Conservation (phyloP, 2,113 vertebrate species). For the Leptosomus discolor region DNA sequence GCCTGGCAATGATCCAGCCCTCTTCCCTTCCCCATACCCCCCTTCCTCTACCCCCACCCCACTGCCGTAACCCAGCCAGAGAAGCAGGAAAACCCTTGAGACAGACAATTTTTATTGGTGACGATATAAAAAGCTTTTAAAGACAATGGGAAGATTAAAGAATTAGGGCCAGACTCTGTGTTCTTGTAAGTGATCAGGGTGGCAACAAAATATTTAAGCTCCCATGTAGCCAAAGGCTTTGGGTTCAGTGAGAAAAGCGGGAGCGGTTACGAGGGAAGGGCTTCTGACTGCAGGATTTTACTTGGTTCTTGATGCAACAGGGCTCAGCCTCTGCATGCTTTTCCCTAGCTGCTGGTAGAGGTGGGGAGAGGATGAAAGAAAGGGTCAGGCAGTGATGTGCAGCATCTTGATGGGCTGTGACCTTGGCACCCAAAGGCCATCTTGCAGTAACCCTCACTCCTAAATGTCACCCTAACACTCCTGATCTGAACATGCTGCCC, state of each 20-base stretch:
- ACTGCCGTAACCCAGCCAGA: neutral
- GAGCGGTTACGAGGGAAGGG: neutral
- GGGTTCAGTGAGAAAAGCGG: neutral
- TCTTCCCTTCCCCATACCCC: neutral
- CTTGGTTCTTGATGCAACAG: neutral
- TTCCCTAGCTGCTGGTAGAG: neutral
- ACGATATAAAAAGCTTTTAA: constrained; percentile 35
- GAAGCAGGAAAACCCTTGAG: constrained; percentile 25
- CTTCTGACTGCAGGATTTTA: neutral
- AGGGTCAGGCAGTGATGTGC: neutral
- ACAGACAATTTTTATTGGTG: constrained; percentile 46
- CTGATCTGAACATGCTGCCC: neutral
- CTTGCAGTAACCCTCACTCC: neutral
- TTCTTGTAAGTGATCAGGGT: constrained; percentile 16
- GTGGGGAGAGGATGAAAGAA: neutral
- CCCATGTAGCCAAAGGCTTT: neutral
- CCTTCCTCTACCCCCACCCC: neutral
- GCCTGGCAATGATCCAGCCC: constrained; percentile 45
- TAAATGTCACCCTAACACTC: neutral
- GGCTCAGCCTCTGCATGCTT: neutral
- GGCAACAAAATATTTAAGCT: constrained; percentile 37
- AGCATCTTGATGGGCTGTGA: neutral
- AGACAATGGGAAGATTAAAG: constrained; percentile 49
- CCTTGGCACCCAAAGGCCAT: neutral
- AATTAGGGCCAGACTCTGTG: neutral